These are phyloP conservation scores for Himalopsyche tibetana DNA, from an alignment of 2,888 invertebrate species.

Conservation along the genomic window DNA sequence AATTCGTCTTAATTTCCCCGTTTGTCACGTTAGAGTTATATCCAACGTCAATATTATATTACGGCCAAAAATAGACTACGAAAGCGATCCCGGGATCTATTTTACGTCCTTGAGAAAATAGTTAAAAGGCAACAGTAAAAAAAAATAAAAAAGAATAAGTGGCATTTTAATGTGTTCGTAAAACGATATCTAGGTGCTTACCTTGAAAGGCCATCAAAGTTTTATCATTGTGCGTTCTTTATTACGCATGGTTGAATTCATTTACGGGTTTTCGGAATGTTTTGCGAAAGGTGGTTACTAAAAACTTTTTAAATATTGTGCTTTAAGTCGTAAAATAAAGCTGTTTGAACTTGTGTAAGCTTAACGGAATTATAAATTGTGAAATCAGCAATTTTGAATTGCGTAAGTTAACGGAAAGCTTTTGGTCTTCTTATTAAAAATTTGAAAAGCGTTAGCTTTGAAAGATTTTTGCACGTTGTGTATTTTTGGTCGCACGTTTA, in stretches of 20 bases:
- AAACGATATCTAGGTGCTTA: conserved; percentile 15
- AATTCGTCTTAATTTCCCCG: no score
- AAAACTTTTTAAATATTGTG: not conserved
- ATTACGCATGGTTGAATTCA: conserved; percentile 28
- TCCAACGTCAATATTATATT: no score
- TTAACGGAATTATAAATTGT: not conserved
- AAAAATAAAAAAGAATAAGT: not conserved
- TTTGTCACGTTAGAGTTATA: no score
- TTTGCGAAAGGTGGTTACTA: not conserved
- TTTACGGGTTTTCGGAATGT: not conserved
- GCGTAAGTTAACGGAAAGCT: not conserved
- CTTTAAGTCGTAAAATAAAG: not conserved
- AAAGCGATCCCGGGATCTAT: not conserved
- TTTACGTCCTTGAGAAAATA: not conserved
- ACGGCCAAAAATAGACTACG: not conserved
- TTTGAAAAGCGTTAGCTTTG: no score
- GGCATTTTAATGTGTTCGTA: conserved; percentile 8
- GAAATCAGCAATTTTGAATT: conserved; percentile 10
- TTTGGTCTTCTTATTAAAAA: no score
- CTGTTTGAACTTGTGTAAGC: not conserved
- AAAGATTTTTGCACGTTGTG: no score
- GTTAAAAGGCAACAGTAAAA: not conserved
- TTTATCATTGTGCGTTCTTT: conserved; percentile 5
- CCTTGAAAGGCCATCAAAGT: conserved; percentile 17
- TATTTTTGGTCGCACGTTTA: no score